Base-by-base conservation (phyloP, 2,888 invertebrate genomes). In the Biston stratarius region DNA sequence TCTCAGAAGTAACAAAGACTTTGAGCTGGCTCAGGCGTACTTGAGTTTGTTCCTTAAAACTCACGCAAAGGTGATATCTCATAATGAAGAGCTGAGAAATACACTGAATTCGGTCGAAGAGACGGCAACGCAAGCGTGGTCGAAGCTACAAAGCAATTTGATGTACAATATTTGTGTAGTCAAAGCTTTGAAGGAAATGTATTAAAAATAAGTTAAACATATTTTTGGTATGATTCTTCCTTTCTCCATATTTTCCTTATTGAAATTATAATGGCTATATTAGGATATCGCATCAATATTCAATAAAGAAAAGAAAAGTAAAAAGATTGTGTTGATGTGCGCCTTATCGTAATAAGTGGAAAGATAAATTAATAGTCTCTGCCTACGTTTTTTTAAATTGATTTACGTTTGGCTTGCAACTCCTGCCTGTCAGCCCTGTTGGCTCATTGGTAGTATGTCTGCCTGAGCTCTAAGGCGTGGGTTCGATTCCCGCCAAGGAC, bases 1-100 rank as follows among this genome's bases (percentile, higher is more conserved):
- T 94, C 93, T 99, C 45, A 93, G 95, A 74, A 96, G 95, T 2
- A 97, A 97, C 80, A 95, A 87, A 70, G 96, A 99, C 90, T 99
- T 98, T 88, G 99, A 99, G 92, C 90, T 99, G 63, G 96, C 96
- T 0, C 98, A 99, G 84, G 96, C 99, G 0, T 99, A 99, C 89
- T 94, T 99, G 68, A 96, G 96, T 53, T 94, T 98, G 52, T 99
- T 98, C 88, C 89, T 99, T 42, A 98, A 98, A 89, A 95, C 96
- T 47, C 97, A 98, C 81, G 96, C 96, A 0, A 93, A 94, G 68
- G 81, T 91, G 6, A 93, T 97, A 60, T 93, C 95, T 0, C 89
- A 94, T 58, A 94, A 94, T 47, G 87, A 94, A 45, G 91, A 92
- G 48, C 87, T 97, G 53, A 89, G 95, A 33, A 85, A 92, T 36